Percentiles rank a stretch among this genome's conserved stretches.
Conservation (phyloP, 23 tunicate genomes). For the Ciona savignyi region DNA sequence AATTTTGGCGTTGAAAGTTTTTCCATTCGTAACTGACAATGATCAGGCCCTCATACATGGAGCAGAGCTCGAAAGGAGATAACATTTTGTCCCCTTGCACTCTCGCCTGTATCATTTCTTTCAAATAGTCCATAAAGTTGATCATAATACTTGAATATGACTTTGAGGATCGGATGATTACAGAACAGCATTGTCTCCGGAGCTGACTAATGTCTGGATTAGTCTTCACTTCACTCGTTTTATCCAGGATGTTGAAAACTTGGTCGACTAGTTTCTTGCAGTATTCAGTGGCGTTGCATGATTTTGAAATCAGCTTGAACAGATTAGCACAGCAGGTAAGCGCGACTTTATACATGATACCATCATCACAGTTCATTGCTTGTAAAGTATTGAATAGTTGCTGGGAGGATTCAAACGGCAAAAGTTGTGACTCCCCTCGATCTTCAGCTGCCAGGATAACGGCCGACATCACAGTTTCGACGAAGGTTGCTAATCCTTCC, state of each 20-base stretch:
- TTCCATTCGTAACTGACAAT: constrained; percentile 71
- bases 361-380: constrained; percentile 12
- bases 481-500: constrained; percentile 6
- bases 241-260: constrained; percentile 8
- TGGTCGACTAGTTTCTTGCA: constrained; percentile 15
- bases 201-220: background rate
- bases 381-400: constrained; percentile 2
- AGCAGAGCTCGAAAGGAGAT: constrained; percentile 29
- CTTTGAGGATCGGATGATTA: constrained; percentile 25
- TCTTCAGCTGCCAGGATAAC: constrained; percentile 14
- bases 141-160: constrained; percentile 6
- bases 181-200: constrained; percentile 5
- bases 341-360: background rate
- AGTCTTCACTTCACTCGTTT: background rate
- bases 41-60: constrained; percentile 44
- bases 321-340: constrained; percentile 1
- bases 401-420: constrained; percentile 16
- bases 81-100: constrained; percentile 6
- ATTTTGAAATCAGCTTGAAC: constrained; percentile 12
- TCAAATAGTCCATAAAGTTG: constrained; percentile 15
- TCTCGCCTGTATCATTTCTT: constrained; percentile 11
- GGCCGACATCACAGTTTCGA: constrained; percentile 15
- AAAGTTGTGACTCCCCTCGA: background rate
- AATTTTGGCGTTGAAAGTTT: constrained; percentile 23
- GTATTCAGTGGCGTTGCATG: background rate